phyloP scores from a whole-genome alignment of 2,797 vertebrate species.

The Acanthiza pusilla region DNA sequence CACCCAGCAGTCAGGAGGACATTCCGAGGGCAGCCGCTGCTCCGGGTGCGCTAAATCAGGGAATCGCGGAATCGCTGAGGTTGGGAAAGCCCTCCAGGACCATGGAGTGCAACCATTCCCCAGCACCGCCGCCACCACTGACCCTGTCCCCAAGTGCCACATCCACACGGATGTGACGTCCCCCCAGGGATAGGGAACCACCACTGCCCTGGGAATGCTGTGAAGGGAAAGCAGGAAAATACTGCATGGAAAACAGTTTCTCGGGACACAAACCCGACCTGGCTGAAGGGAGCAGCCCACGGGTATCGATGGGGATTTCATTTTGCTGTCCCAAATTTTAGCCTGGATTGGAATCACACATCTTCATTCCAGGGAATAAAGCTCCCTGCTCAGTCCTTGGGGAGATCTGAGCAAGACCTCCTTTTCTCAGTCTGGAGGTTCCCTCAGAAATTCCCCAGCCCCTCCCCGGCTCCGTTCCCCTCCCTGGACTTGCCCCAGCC shows the following conservation, averaged over 20 bases:
- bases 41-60: neutral
- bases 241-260: neutral
- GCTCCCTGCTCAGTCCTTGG: neutral
- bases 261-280: too few species aligned
- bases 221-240: neutral
- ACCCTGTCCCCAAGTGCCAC: neutral
- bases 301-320: accelerated
- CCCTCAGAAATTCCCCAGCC: neutral
- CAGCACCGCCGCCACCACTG: neutral
- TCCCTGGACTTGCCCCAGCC: neutral
- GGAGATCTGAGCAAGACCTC: neutral
- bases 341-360: neutral
- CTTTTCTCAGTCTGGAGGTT: neutral
- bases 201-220: neutral
- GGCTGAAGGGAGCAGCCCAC: accelerated
- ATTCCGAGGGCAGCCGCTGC: neutral
- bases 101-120: accelerated
- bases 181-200: neutral
- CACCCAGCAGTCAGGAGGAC: neutral
- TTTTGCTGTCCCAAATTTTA: accelerated
- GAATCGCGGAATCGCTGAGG: accelerated
- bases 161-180: neutral
- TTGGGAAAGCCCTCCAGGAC: neutral
- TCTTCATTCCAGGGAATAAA: neutral
- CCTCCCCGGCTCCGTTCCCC: too few species aligned